Conservation (phyloP, 2,888 invertebrate genomes). For the Leptarthrus brevirostris region DNA sequence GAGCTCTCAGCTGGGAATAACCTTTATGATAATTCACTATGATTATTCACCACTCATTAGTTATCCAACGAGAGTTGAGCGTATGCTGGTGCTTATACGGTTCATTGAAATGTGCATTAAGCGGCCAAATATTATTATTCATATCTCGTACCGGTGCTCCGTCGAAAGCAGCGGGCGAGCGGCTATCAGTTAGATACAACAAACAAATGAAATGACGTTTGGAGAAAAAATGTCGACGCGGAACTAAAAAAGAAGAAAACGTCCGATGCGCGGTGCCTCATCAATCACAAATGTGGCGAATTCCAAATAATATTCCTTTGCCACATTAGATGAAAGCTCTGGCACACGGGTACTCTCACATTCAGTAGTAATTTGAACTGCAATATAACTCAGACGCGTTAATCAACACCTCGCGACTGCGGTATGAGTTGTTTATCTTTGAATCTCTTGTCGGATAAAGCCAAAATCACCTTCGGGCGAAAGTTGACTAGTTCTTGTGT, state of each 20-base stretch:
- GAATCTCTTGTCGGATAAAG: constrained; percentile 47
- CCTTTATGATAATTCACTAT: background rate
- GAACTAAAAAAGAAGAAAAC: constrained; percentile 37
- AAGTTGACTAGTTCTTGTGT: background rate
- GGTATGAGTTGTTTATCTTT: constrained; percentile 51
- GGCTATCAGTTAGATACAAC: constrained; percentile 36
- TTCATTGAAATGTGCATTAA: constrained; percentile 40
- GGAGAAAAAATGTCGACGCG: constrained; percentile 30
- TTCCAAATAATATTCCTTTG: constrained; percentile 12
- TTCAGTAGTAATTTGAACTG: background rate
- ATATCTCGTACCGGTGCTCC: constrained; percentile 27
- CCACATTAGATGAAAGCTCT: background rate
- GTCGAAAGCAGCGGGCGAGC: constrained; percentile 36
- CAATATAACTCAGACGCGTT: background rate
- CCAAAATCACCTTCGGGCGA: constrained; percentile 22
- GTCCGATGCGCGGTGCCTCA: constrained; percentile 29
- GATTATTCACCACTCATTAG: background rate
- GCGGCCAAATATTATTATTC: constrained; percentile 34
- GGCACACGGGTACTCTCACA: background rate
- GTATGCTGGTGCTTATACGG: constrained; percentile 34
- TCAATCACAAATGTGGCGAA: constrained; percentile 46
- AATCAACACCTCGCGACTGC: background rate
- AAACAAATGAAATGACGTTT: constrained; percentile 35
- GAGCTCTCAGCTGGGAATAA: constrained; percentile 2
- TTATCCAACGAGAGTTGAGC: background rate